Evolutionary conservation across 2,113 vertebrate genomes (phyloP), one percentile per base, ranked within the genome.

Genomic region (Aspiorhynchus laticeps): DNA sequence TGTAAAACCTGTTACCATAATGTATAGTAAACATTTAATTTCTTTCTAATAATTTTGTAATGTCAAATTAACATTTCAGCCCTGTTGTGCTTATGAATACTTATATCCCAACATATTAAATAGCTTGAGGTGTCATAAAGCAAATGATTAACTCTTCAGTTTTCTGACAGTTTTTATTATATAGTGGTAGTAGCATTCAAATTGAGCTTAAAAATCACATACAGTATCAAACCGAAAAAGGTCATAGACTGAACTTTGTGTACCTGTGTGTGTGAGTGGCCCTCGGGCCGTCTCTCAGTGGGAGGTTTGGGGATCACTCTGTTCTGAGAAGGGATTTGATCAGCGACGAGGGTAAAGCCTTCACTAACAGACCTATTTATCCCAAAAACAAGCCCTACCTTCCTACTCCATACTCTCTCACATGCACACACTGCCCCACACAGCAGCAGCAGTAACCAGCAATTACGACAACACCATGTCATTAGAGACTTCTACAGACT

Each of bases 401-500:
- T 81, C 91, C 89, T 93, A 89, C 90, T 88, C 89, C 85, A 87
- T 74, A 31, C 59, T 76, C 76, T 65, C 82, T 74, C 82, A 85
- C 83, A 80, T 38, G 31, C 53, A 79, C 81, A 80, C 83, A 76
- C 83, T 71, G 73, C 75, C 79, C 51, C 43, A 87, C 79, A 69
- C 83, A 67, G 80, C 85, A 65, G 65, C 83, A 67, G 80, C 85
- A 65, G 65, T 90, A 93, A 93, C 93, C 87, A 90, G 91, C 91
- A 94, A 95, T 95, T 95, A 94, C 84, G 83, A 88, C 86, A 86
- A 91, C 90, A 91, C 86, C 48, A 63, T 93, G 90, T 93, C 93
- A 95, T 95, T 94, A 93, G 24, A 86, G 85, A 91, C 90, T 93
- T 91, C 91, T 88, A 81, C 88, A 91, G 78, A 84, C 83, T 93